phyloP scores from a whole-genome alignment of 1,140 invertebrate species.

The Nymphalis io region DNA sequence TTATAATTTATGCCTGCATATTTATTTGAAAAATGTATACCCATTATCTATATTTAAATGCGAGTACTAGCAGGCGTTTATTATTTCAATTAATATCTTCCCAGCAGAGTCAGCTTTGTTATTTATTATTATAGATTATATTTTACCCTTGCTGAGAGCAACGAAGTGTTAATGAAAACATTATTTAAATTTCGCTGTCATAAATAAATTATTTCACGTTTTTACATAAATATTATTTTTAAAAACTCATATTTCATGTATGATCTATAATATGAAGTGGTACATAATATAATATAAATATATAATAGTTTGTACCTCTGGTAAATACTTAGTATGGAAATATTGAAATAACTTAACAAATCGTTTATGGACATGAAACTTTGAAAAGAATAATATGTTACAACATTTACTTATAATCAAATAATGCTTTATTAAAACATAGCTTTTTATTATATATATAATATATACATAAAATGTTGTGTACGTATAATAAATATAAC shows the following conservation, averaged over 20 bases:
- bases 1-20: neutral
- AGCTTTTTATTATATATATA: neutral
- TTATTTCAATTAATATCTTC: slow-evolving; percentile 13
- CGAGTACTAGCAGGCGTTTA: neutral
- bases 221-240: neutral
- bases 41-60: neutral
- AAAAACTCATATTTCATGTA: neutral
- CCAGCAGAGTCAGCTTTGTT: neutral
- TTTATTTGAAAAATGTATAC: neutral
- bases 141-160: neutral
- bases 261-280: too few relatives aligned
- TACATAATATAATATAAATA: too few relatives aligned
- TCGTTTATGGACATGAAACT: too few relatives aligned
- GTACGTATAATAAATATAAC: neutral
- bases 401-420: too few relatives aligned
- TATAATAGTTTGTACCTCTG: too few relatives aligned
- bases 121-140: slow-evolving; percentile 6
- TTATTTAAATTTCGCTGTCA: slow-evolving; percentile 3
- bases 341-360: too few relatives aligned
- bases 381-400: too few relatives aligned
- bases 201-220: too few relatives aligned
- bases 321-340: too few relatives aligned
- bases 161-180: slow-evolving; percentile 2
- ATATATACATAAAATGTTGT: too few relatives aligned
- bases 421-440: too few relatives aligned